A percentile compares a stretch with the other conserved stretches of the same genome.
Evolutionary conservation across 2,888 invertebrate genomes (phyloP).

Genomic region (Venusia cambrica): DNA sequence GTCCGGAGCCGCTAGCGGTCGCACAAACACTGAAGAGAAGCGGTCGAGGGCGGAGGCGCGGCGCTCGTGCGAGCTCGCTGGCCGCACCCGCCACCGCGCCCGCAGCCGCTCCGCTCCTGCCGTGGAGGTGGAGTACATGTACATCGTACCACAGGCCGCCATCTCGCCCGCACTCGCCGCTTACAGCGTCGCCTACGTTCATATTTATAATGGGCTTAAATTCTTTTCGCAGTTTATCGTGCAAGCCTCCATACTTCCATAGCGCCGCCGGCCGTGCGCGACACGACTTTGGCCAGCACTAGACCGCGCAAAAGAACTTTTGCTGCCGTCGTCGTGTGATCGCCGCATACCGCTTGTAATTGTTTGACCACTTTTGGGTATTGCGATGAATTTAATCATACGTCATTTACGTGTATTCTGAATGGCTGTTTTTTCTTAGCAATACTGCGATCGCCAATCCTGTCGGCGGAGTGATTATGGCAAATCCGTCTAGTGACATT

Average conservation of each 20-base stretch:
- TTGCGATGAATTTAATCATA: no score
- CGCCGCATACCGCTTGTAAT: no score
- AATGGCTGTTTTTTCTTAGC: no score
- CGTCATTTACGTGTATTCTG: no score
- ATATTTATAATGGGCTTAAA: conserved; percentile 45
- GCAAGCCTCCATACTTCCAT: conserved; percentile 33
- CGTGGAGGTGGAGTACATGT: no score
- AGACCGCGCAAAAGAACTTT: conserved; percentile 26
- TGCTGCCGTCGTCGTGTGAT: conserved; percentile 16
- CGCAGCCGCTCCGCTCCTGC: conserved; percentile 51
- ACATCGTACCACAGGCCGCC: conserved; percentile 46
- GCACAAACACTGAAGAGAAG: conserved; percentile 70
- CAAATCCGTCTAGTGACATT: no score
- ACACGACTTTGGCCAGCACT: conserved; percentile 41
- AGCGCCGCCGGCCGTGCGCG: conserved; percentile 8
- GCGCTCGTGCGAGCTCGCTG: conserved; percentile 66
- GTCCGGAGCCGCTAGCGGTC: conserved; percentile 69
- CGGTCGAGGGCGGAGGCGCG: conserved; percentile 49
- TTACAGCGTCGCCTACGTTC: conserved; percentile 23
- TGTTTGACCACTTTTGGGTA: no score
- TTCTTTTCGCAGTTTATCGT: conserved; percentile 45
- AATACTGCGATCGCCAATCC: no score
- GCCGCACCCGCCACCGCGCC: no score
- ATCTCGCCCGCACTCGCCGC: conserved; percentile 47
- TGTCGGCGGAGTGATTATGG: no score